Conservation (phyloP, 2,888 invertebrate genomes). For the Dryobota labecula region DNA sequence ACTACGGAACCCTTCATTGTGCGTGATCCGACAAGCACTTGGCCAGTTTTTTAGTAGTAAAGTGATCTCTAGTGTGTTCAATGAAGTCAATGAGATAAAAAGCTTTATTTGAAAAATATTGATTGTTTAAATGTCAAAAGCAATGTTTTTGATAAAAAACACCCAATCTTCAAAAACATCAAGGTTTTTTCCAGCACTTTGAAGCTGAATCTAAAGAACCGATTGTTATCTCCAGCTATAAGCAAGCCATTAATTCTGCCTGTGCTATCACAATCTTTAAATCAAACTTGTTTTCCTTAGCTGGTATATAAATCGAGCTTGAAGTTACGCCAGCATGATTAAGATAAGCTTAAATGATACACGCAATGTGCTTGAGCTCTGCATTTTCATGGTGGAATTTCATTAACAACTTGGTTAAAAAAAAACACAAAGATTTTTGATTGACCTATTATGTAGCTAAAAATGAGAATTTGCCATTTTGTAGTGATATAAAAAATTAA, state of each 20-base stretch:
- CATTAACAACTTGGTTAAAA: neutral
- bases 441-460: neutral
- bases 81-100: neutral
- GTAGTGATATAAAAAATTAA: too few species aligned
- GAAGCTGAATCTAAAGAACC: slow-evolving; percentile 24
- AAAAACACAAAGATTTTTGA: neutral
- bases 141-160: slow-evolving; percentile 8
- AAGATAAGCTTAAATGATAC: slow-evolving; percentile 58
- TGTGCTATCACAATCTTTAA: slow-evolving; percentile 46
- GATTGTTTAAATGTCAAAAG: neutral
- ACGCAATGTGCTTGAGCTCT: slow-evolving; percentile 40
- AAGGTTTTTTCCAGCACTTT: slow-evolving; percentile 6
- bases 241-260: slow-evolving; percentile 36
- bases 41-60: too few species aligned
- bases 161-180: neutral
- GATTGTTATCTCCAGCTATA: slow-evolving; percentile 25
- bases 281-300: slow-evolving; percentile 54
- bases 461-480: too few species aligned
- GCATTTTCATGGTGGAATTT: slow-evolving; percentile 10
- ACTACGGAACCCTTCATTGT: too few species aligned
- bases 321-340: slow-evolving; percentile 31
- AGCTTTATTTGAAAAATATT: neutral
- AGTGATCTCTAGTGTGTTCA: neutral
- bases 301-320: slow-evolving; percentile 42
- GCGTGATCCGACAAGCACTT: too few species aligned